Conservation (phyloP, 2,113 vertebrate species). For the Chionomys nivalis region DNA sequence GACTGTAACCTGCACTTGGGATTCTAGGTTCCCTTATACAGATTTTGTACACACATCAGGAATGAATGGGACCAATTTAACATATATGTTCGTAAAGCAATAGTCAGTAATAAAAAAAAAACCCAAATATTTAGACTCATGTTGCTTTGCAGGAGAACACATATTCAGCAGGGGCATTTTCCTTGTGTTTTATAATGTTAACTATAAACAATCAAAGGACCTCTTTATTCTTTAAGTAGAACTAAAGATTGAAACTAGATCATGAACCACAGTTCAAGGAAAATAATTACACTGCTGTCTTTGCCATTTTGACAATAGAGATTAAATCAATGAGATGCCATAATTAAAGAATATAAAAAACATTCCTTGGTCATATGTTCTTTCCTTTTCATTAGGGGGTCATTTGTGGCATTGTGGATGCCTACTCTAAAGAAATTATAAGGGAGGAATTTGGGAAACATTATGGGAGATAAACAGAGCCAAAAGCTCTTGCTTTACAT, state of each 20-base stretch:
- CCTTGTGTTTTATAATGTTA: background rate
- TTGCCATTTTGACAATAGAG: background rate
- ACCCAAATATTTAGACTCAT: background rate
- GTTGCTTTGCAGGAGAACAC: background rate
- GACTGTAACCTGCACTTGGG: background rate
- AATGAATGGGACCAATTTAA: background rate
- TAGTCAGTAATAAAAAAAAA: conserved; percentile 22
- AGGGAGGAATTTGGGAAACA: background rate
- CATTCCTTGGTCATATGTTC: too few relatives aligned
- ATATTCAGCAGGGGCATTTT: background rate
- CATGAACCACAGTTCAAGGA: background rate
- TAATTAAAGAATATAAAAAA: background rate
- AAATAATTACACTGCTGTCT: background rate
- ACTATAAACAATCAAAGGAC: conserved; percentile 7
- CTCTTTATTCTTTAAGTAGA: background rate
- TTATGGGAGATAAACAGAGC: background rate
- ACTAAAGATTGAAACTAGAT: background rate
- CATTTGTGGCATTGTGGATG: background rate
- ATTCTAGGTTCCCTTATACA: background rate
- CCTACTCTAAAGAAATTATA: background rate
- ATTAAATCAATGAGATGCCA: background rate
- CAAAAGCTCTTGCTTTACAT: background rate
- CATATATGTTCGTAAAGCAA: background rate
- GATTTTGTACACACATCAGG: background rate
- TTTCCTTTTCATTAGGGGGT: background rate